Evolutionary conservation across 37 sponge, comb jelly and placozoan species (phyloP).

Genomic region (Agelas oroides): DNA sequence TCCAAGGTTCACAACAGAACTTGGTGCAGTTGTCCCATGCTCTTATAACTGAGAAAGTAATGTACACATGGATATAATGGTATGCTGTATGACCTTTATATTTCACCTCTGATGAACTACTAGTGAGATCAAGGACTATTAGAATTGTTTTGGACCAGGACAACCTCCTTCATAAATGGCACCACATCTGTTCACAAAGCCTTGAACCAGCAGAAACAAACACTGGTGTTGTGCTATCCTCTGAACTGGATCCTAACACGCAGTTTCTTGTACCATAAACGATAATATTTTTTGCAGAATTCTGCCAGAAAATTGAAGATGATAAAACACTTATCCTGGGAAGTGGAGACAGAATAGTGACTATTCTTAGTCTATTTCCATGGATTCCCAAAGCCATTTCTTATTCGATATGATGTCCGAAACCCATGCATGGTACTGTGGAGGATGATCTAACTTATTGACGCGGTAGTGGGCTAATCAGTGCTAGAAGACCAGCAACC

Average conservation of each 20-base stretch:
- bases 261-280: conserved; percentile 3
- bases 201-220: neutral
- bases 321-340: neutral
- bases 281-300: neutral
- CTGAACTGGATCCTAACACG: neutral
- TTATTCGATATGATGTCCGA: conserved; percentile 23
- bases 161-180: conserved; percentile 8
- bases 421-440: too few relatives aligned
- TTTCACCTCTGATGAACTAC: too few relatives aligned
- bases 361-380: too few relatives aligned
- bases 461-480: conserved; percentile 14
- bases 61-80: too few relatives aligned
- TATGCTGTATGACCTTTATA: too few relatives aligned
- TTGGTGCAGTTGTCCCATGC: too few relatives aligned
- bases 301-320: conserved; percentile 30
- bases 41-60: too few relatives aligned
- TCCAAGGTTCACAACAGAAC: too few relatives aligned
- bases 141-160: conserved; percentile 14
- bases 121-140: neutral
- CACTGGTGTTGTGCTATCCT: conserved; percentile 15
- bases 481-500: neutral
- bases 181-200: conserved; percentile 8
- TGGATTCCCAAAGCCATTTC: neutral
- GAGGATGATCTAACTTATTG: too few relatives aligned
- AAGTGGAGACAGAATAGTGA: too few relatives aligned